Evolutionary conservation across 1,140 invertebrate genomes (phyloP).

Genomic region (Hyles euphorbiae): DNA sequence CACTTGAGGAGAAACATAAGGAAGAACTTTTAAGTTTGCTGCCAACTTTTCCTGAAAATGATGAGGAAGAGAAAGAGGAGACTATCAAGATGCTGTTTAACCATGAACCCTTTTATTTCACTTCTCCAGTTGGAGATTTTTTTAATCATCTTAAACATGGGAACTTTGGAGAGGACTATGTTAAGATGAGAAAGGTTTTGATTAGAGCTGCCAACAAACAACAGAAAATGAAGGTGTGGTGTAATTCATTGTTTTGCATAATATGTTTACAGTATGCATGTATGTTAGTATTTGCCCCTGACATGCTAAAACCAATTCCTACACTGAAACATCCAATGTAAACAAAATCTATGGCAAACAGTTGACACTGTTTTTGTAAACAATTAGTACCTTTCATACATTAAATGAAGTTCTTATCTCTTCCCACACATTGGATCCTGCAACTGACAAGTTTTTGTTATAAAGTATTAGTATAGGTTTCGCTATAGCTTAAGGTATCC

Average conservation of each 20-base stretch:
- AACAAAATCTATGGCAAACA: no score
- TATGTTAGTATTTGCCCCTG: no score
- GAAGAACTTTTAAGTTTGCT: constrained; percentile 80
- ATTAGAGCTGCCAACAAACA: constrained; percentile 64
- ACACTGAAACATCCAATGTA: no score
- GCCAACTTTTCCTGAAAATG: constrained; percentile 81
- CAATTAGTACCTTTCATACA: no score
- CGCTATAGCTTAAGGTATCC: no score
- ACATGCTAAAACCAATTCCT: no score
- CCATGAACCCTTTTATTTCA: constrained; percentile 83
- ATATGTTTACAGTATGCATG: no score
- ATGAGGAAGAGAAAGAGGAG: constrained; percentile 80
- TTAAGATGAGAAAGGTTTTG: constrained; percentile 74
- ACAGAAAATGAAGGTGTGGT: constrained; percentile 60
- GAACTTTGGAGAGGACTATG: constrained; percentile 79
- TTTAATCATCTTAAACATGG: constrained; percentile 82
- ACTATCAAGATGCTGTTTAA: constrained; percentile 81
- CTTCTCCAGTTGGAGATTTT: constrained; percentile 82
- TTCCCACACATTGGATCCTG: no score
- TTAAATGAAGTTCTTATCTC: no score
- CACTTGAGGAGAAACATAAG: constrained; percentile 78
- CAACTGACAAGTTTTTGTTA: no score
- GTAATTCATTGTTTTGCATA: background rate
- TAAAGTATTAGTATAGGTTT: no score
- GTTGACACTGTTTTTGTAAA: no score